Conservation (phyloP, 2,888 invertebrate species). For the Folsomia candida region DNA sequence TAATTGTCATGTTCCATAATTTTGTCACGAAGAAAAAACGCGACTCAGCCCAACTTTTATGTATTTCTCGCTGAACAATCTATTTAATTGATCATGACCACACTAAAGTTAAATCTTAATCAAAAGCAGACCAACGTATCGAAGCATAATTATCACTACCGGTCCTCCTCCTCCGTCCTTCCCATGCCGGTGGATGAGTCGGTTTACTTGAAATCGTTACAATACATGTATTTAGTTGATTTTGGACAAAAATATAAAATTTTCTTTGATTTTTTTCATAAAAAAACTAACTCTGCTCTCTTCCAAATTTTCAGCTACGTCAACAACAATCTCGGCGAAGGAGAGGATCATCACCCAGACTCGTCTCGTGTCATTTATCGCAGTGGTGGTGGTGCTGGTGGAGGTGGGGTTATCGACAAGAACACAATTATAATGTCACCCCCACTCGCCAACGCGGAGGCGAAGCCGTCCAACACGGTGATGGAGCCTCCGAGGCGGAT, state of each 20-base stretch:
- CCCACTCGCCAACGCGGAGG: conserved; percentile 42
- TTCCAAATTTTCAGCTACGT: conserved; percentile 44
- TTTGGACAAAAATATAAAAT: too few relatives aligned
- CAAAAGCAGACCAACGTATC: neutral
- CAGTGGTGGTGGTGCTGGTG: conserved; percentile 15
- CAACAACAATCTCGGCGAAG: conserved; percentile 48
- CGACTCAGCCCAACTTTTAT: too few relatives aligned
- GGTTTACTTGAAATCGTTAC: conserved; percentile 21
- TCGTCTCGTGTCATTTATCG: neutral
- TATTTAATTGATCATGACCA: conserved; percentile 6
- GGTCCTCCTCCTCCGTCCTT: neutral
- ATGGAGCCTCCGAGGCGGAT: conserved; percentile 33
- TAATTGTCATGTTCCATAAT: too few relatives aligned
- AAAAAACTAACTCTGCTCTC: neutral
- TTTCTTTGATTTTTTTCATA: neutral
- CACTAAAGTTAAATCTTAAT: neutral
- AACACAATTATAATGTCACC: too few relatives aligned
- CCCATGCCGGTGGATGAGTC: neutral
- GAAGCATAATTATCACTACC: too few relatives aligned
- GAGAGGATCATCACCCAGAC: conserved; percentile 45
- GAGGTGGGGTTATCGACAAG: conserved; percentile 9
- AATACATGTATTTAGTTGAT: conserved; percentile 9
- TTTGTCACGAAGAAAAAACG: too few relatives aligned
- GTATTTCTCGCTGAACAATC: too few relatives aligned
- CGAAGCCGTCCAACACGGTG: conserved; percentile 42